Evolutionary conservation across 2,888 invertebrate species (phyloP).

Genomic region (Aleiodes testaceus): DNA sequence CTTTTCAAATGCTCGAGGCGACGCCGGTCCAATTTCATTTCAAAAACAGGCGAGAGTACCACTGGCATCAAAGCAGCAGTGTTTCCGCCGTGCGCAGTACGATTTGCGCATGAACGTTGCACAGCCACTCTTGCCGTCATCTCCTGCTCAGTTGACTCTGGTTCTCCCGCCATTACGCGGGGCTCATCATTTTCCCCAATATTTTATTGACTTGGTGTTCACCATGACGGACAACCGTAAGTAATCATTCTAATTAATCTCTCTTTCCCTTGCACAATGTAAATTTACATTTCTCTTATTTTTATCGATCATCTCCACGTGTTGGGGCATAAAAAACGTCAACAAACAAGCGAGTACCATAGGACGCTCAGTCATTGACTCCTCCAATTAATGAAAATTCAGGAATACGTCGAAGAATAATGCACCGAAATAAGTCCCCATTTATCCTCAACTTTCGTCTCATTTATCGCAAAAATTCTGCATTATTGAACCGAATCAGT

Average conservation of each 20-base stretch:
- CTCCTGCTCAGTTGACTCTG: slow-evolving; percentile 42
- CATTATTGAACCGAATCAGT: no score
- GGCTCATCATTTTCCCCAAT: slow-evolving; percentile 37
- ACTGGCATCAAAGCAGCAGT: not conserved
- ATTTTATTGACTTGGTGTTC: slow-evolving; percentile 45
- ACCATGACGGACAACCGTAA: slow-evolving; percentile 70
- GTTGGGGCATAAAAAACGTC: not conserved
- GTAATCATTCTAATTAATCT: slow-evolving; percentile 48
- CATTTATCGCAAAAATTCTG: no score
- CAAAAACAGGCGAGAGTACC: not conserved
- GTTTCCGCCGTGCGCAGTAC: slow-evolving; percentile 29
- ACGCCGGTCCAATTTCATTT: no score
- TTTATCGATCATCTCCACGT: not conserved
- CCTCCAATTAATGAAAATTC: slow-evolving; percentile 7
- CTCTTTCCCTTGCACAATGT: no score
- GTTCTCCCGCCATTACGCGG: slow-evolving; percentile 65
- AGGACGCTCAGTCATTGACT: not conserved
- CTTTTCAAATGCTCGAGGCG: no score
- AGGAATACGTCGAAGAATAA: not conserved
- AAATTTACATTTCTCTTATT: not conserved
- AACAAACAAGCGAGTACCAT: slow-evolving; percentile 14
- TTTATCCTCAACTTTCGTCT: no score
- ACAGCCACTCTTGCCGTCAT: slow-evolving; percentile 32
- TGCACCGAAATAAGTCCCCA: no score
- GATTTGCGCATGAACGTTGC: slow-evolving; percentile 26